Base-by-base conservation (phyloP, 1,140 invertebrate species). In the Polypedilum pembai region DNA sequence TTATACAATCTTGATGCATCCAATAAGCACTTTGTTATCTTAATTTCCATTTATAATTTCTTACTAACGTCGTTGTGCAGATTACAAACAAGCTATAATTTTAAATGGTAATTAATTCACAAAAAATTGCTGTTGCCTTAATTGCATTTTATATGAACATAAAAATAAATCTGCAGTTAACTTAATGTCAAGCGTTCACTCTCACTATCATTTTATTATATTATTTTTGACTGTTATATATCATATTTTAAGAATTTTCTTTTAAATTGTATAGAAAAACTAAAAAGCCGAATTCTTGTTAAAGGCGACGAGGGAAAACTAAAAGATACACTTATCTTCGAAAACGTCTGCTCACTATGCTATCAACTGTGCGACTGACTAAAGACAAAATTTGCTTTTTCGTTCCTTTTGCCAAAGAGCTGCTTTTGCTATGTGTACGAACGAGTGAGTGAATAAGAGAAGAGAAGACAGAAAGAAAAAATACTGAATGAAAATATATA, bases 301-400 rank as follows among this genome's bases (percentile, higher is more conserved):
- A 33, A 33, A 33, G 24, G 24, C 24, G 24, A 33, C 24, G 5
- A 33, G 45, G n/a, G 45, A 56, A 56, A 56, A 56, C n/a, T 45
- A 56, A 56, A 56, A 56, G 4, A 8, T 56, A n/a, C 12, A n/a
- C 45, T 56, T 56, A 56, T 56, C 45, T 33, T 12, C 8, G 10
- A 69, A 18, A 69, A 18, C 65, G 65, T 69, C 65, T 69, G 65
- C 65, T 69, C 8, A 0, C 65, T n/a, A 69, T 18, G 20, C n/a
- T 69, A 69, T 69, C 65, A 20, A 21, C 8, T 33, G 24, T 33
- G 5, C 5, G 5, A 33, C 24, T 18, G 65, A 69, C 65, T 69
- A 18, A 69, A 69, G 20, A 21, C 17, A 69, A 20, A 69, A 69
- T 20, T 69, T 69, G 18, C 65, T 69, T 69, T 69, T 69, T 69